These are phyloP conservation scores for Alcedo atthis DNA, from an alignment of 2,797 vertebrate genomes.

Conservation along the genomic window DNA sequence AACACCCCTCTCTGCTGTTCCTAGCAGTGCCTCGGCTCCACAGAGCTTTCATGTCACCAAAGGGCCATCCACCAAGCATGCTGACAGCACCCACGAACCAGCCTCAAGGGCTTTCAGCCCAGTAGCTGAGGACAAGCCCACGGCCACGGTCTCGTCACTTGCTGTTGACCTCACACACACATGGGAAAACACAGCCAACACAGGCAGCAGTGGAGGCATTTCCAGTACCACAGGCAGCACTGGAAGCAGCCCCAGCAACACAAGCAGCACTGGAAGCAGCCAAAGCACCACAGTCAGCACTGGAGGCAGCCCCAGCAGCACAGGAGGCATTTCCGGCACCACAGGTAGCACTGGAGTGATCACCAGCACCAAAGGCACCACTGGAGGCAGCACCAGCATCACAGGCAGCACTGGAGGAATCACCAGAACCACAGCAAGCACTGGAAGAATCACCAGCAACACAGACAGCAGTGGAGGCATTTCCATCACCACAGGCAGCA, in stretches of 20 bases:
- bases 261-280: no score
- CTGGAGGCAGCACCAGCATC: no score
- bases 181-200: neutral
- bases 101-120: neutral
- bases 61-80: neutral
- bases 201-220: no score
- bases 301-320: rapidly evolving
- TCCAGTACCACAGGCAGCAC: no score
- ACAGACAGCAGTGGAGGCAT: no score
- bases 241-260: neutral
- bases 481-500: no score
- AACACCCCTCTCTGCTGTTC: neutral
- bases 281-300: rapidly evolving
- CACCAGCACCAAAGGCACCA: no score
- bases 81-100: neutral
- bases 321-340: no score
- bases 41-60: rapidly evolving
- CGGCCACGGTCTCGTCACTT: rapidly evolving
- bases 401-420: no score
- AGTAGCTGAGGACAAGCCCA: rapidly evolving
- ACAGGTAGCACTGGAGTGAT: no score
- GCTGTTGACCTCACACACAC: neutral
- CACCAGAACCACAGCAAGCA: no score
- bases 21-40: neutral
- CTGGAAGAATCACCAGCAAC: no score